These are phyloP conservation scores for Falcaria lacertinaria DNA, from an alignment of 2,888 invertebrate species.

Conservation along the genomic window DNA sequence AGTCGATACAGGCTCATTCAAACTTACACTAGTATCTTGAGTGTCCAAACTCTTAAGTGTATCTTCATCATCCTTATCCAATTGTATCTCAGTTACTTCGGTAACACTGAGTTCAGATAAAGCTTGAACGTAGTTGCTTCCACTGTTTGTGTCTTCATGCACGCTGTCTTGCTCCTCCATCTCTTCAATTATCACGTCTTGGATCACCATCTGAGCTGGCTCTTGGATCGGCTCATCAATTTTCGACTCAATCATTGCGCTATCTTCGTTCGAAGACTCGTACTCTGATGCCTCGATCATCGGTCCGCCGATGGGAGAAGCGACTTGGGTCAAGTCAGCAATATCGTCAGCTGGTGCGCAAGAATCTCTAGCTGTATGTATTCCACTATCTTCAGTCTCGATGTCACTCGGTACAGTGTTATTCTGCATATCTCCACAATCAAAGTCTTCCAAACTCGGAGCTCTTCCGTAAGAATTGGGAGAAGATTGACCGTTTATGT, in stretches of 20 bases:
- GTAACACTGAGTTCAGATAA: constrained; percentile 65
- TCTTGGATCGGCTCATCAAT: constrained; percentile 44
- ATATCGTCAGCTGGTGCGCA: constrained; percentile 88
- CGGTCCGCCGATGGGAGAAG: constrained; percentile 68
- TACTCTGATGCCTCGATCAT: constrained; percentile 67
- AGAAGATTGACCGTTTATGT: constrained; percentile 77
- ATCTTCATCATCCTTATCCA: constrained; percentile 76
- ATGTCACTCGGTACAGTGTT: constrained; percentile 80
- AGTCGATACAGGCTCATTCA: constrained; percentile 69
- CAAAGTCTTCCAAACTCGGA: constrained; percentile 82
- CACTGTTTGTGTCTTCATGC: constrained; percentile 61
- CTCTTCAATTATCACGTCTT: constrained; percentile 72
- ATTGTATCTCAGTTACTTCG: constrained; percentile 70
- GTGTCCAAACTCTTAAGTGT: constrained; percentile 75
- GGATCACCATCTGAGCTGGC: constrained; percentile 39
- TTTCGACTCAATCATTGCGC: constrained; percentile 47
- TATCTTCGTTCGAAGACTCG: constrained; percentile 70
- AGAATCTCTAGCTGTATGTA: constrained; percentile 89
- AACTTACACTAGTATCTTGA: constrained; percentile 79
- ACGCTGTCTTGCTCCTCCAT: constrained; percentile 59
- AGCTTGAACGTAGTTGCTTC: constrained; percentile 68
- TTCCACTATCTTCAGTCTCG: constrained; percentile 88
- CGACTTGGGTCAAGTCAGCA: constrained; percentile 77
- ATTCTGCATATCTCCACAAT: constrained; percentile 81
- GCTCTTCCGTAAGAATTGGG: constrained; percentile 81